These are phyloP conservation scores for Cryptoprocta ferox DNA, from an alignment of 2,797 vertebrate species.

Conservation along the genomic window DNA sequence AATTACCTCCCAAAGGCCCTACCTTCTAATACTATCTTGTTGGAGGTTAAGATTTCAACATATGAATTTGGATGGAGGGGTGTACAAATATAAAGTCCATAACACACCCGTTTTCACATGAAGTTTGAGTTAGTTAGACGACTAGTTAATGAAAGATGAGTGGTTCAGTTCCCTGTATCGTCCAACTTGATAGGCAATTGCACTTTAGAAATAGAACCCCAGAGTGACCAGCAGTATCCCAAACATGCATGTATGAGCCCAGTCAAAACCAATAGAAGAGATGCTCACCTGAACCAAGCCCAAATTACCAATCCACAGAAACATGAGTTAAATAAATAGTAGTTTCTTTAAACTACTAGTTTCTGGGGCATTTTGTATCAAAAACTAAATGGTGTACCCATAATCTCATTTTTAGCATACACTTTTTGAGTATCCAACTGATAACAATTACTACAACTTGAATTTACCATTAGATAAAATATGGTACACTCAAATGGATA, in stretches of 20 bases:
- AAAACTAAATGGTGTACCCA: neutral
- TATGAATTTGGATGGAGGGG: neutral
- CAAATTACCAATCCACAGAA: neutral
- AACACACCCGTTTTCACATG: neutral
- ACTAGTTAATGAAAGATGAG: neutral
- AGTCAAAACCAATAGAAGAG: neutral
- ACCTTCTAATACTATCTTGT: neutral
- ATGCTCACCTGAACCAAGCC: neutral
- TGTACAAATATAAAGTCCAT: neutral
- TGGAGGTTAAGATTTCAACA: neutral
- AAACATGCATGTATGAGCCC: neutral
- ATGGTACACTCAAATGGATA: neutral
- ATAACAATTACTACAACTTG: neutral
- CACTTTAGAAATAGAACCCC: neutral
- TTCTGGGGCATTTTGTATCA: neutral
- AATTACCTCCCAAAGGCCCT: neutral
- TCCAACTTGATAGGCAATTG: neutral
- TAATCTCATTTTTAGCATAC: neutral
- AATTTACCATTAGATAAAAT: neutral
- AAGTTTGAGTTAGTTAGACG: neutral
- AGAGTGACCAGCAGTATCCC: neutral
- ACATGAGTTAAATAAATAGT: neutral
- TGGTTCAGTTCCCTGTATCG: neutral
- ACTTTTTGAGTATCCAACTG: neutral
- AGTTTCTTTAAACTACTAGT: neutral